Conservation (phyloP, 2,797 vertebrate species). For the Tarsius wallacei region DNA sequence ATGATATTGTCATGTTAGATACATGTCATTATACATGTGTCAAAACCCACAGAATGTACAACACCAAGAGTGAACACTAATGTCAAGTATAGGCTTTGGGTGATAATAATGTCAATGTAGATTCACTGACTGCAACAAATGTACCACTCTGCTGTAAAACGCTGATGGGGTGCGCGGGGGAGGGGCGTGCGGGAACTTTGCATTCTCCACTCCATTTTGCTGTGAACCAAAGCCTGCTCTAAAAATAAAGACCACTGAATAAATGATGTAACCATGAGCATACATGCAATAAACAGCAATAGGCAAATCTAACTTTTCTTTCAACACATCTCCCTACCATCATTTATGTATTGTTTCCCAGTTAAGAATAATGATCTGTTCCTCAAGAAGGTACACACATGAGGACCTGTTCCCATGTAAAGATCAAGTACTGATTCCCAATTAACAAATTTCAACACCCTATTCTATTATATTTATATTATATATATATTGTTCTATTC, state of each 20-base stretch:
- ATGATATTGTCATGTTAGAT: too few relatives aligned
- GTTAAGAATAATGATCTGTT: background rate
- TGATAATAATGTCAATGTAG: fast-evolving
- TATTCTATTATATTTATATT: too few relatives aligned
- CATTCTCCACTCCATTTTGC: background rate
- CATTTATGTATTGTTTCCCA: background rate
- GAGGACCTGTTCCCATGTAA: background rate
- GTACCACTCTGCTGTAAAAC: background rate
- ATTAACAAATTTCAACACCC: background rate
- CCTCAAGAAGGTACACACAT: background rate
- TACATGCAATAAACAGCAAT: background rate
- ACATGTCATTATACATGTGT: background rate
- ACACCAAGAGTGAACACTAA: background rate
- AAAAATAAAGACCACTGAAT: background rate
- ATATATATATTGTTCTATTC: too few relatives aligned
- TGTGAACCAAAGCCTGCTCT: background rate
- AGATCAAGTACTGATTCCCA: background rate
- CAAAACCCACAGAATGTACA: background rate
- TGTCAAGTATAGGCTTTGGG: background rate
- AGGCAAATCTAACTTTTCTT: background rate
- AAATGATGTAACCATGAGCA: background rate
- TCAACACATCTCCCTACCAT: background rate
- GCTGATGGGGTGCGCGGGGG: background rate
- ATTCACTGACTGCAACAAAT: fast-evolving
- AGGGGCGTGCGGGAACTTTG: background rate